Base-by-base conservation (phyloP, 2,888 invertebrate species). In the Megamerina dolium region DNA sequence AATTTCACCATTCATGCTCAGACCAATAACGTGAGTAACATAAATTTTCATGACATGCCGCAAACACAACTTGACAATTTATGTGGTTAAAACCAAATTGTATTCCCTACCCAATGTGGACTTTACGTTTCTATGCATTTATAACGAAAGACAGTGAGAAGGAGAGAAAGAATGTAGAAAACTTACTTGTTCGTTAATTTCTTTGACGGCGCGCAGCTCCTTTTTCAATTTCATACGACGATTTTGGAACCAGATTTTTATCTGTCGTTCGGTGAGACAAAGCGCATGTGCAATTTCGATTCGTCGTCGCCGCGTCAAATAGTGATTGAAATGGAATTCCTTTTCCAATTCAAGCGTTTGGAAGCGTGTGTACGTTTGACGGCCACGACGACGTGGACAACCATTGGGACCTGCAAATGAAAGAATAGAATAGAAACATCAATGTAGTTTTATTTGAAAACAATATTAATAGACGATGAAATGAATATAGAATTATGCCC, bases 271-370 rank as follows among this genome's bases (percentile, higher is more conserved):
- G 59, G 94, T 93, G 61, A 95, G 82, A 73, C 93, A 92, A 48
- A 96, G 83, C 43, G 92, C 91, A 74, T 95, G 94, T 34, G 95
- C 94, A 60, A 95, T 95, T 75, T 96, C 95, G 75, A 95, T 94
- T 76, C 95, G 82, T 73, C 95, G 84, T 71, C 95, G 81, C 69
- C 96, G 82, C 61, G 95, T 95, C 73, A 96, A 79, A 75, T 96
- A 96, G 70, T 94, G 93, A 76, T 95, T 96, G 77, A 93, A 94
- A 71, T 95, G 92, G 77, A 96, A 96, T 78, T 96, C 96, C 75
- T 95, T 95, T 74, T 96, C 96, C 74, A 96, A 80, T 73, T 96
- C 95, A 75, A 95, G 77, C 18, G 96, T 96, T 75, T 97, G 96
- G 81, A 95, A 94, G 65, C 95, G 86, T 55, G 95, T 96, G 80